These are phyloP conservation scores for Pelochelys cantorii DNA, from an alignment of 2,797 vertebrate species.

Conservation along the genomic window DNA sequence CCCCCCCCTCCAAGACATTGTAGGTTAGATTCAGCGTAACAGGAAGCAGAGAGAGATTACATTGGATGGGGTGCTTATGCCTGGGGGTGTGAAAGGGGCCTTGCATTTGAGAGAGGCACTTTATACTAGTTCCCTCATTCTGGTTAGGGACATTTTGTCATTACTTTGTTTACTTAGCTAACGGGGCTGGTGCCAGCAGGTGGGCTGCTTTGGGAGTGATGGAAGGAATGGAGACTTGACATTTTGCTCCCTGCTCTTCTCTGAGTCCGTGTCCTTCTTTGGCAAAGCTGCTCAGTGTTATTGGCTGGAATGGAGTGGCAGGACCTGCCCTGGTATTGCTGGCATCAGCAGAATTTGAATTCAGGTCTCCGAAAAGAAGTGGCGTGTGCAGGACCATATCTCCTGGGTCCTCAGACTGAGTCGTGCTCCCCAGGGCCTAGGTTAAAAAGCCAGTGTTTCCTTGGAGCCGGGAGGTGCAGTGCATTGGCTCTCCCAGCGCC, in stretches of 20 bases:
- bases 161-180: background rate
- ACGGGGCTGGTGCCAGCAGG: background rate
- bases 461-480: background rate
- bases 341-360: background rate
- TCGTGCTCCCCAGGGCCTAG: background rate
- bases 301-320: background rate
- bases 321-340: background rate
- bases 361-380: background rate
- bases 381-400: background rate
- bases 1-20: too few species aligned
- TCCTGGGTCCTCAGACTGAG: background rate
- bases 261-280: background rate
- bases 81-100: background rate
- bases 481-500: background rate
- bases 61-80: background rate
- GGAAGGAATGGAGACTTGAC: background rate
- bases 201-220: background rate
- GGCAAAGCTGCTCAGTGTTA: background rate
- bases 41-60: fast-evolving
- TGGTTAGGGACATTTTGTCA: background rate
- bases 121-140: background rate
- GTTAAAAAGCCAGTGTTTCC: background rate
- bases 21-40: background rate
- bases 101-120: fast-evolving
- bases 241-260: background rate